A percentile compares a stretch with the other conserved stretches of the same genome.
Evolutionary conservation across 2,797 vertebrate genomes (phyloP).

Genomic region (Schizopygopsis pylzovi): DNA sequence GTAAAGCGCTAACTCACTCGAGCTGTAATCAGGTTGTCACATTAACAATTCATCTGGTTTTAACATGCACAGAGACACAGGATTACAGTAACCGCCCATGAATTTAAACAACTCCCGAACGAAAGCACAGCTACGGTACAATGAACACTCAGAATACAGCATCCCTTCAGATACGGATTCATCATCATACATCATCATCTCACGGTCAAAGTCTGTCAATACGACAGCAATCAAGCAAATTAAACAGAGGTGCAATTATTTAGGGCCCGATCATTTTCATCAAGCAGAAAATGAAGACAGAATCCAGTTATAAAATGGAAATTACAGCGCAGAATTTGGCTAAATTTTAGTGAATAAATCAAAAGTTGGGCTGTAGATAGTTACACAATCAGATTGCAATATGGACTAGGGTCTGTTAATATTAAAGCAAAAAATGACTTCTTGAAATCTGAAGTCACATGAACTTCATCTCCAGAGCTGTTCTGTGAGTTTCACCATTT

Average conservation of each 20-base stretch:
- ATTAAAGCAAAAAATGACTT: neutral
- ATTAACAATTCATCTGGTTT: neutral
- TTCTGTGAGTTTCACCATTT: too few relatives aligned
- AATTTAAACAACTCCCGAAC: neutral
- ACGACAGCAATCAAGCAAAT: neutral
- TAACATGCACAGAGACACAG: neutral
- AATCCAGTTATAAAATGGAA: too few relatives aligned
- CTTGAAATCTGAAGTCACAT: neutral
- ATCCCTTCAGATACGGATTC: neutral
- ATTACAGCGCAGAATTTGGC: too few relatives aligned
- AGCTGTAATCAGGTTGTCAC: neutral
- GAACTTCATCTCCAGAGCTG: neutral
- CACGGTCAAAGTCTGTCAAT: neutral
- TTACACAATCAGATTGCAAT: too few relatives aligned
- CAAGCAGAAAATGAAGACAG: too few relatives aligned
- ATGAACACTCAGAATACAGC: neutral
- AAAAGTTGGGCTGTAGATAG: too few relatives aligned
- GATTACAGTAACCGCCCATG: neutral
- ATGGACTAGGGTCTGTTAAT: too few relatives aligned
- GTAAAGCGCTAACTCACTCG: neutral
- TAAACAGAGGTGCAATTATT: neutral
- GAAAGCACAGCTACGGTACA: neutral
- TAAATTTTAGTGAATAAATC: too few relatives aligned
- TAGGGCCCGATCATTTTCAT: neutral
- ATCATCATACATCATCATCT: neutral